A percentile compares a stretch with the other conserved stretches of the same genome.
phyloP scores from a whole-genome alignment of 2,888 invertebrate species.

The Drosophila anomalata region DNA sequence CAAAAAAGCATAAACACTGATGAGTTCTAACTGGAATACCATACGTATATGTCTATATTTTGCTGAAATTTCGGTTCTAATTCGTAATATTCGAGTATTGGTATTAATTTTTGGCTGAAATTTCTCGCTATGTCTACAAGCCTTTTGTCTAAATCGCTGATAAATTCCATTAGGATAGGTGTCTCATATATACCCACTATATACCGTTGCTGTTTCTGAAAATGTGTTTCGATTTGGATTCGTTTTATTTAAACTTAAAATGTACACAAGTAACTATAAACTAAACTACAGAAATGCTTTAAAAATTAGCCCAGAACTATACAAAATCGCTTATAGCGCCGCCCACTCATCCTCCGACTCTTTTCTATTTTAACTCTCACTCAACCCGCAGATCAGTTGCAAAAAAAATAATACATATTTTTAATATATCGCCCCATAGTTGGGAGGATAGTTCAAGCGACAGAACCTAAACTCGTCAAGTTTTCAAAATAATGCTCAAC shows the following conservation, averaged over 20 bases:
- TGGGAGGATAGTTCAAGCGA: slow-evolving; percentile 21
- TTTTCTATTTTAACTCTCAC: neutral
- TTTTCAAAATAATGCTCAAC: neutral
- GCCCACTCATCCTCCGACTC: slow-evolving; percentile 31
- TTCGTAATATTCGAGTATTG: slow-evolving; percentile 29
- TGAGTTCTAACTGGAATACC: slow-evolving; percentile 62
- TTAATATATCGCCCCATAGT: slow-evolving; percentile 4
- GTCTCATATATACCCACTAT: slow-evolving; percentile 49
- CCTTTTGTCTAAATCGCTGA: slow-evolving; percentile 64
- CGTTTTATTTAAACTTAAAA: slow-evolving; percentile 73
- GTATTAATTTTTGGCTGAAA: slow-evolving; percentile 44
- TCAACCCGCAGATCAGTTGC: slow-evolving; percentile 15
- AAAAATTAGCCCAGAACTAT: slow-evolving; percentile 73
- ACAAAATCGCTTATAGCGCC: slow-evolving; percentile 72
- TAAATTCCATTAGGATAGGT: slow-evolving; percentile 65
- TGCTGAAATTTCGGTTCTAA: slow-evolving; percentile 35
- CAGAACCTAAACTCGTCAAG: neutral
- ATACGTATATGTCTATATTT: slow-evolving; percentile 42
- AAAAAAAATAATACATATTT: slow-evolving; percentile 24
- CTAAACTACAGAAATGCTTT: slow-evolving; percentile 69
- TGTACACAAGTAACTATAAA: slow-evolving; percentile 64
- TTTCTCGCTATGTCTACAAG: slow-evolving; percentile 64
- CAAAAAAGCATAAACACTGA: slow-evolving; percentile 59
- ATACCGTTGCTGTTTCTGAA: slow-evolving; percentile 32
- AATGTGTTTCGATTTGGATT: slow-evolving; percentile 74